Evolutionary conservation across 1,140 invertebrate genomes (phyloP).

Genomic region (Aphelinus certus): DNA sequence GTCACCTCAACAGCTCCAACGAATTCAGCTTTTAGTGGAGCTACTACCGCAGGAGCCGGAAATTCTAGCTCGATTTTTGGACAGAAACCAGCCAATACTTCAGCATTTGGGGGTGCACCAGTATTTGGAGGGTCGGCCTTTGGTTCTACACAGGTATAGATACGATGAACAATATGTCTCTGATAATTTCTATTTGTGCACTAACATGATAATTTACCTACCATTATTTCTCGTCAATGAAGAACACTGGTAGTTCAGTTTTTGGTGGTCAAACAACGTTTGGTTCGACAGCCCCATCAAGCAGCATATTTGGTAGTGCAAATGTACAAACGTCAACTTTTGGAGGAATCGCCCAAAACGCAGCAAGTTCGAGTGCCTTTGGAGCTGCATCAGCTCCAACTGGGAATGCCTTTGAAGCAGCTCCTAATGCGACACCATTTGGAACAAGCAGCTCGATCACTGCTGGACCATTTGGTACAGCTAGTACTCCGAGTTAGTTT

Average conservation of each 20-base stretch:
- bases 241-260: constrained; percentile 27
- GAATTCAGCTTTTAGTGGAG: constrained; percentile 46
- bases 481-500: constrained; percentile 24
- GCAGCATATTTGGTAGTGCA: constrained; percentile 44
- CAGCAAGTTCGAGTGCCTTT: constrained; percentile 39
- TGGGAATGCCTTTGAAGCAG: constrained; percentile 20
- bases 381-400: constrained; percentile 26
- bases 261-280: constrained; percentile 53
- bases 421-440: constrained; percentile 34
- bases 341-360: constrained; percentile 37
- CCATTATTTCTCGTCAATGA: too few species aligned
- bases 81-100: constrained; percentile 38
- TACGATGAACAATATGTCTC: neutral
- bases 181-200: too few species aligned
- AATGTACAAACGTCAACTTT: constrained; percentile 43
- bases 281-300: constrained; percentile 30
- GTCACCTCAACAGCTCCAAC: neutral
- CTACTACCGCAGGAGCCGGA: constrained; percentile 32
- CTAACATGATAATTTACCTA: too few species aligned
- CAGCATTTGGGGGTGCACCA: constrained; percentile 52
- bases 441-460: constrained; percentile 27
- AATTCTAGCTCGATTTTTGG: constrained; percentile 39
- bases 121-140: constrained; percentile 51
- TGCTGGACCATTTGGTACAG: constrained; percentile 39
- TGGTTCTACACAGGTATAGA: constrained; percentile 25